Percentiles rank a stretch among this genome's conserved stretches.
These are phyloP conservation scores for Hecatera dysodea DNA, from an alignment of 2,888 invertebrate genomes.

Conservation along the genomic window DNA sequence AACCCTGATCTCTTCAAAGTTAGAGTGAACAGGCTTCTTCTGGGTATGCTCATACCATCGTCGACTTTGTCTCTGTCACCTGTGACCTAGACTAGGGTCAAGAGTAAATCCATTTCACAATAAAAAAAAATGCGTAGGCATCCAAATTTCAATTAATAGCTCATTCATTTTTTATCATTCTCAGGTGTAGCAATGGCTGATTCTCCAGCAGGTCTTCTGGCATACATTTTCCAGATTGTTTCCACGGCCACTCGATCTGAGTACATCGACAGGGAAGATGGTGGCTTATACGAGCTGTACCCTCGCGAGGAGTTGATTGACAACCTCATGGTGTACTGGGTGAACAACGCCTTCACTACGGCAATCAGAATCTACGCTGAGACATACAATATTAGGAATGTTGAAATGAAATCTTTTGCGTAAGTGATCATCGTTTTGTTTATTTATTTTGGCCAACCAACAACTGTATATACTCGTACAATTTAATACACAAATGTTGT, in stretches of 20 bases:
- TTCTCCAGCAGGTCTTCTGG: slow-evolving; percentile 46
- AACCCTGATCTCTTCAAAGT: too few relatives aligned
- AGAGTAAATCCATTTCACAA: too few relatives aligned
- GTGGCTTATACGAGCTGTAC: slow-evolving; percentile 38
- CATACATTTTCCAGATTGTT: slow-evolving; percentile 49
- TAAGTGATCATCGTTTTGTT: slow-evolving; percentile 68
- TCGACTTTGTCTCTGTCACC: too few relatives aligned
- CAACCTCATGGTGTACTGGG: slow-evolving; percentile 60
- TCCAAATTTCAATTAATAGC: not conserved
- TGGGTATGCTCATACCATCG: too few relatives aligned
- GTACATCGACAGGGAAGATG: slow-evolving; percentile 25
- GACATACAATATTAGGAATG: slow-evolving; percentile 31
- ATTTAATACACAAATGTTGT: too few relatives aligned
- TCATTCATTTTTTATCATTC: not conserved
- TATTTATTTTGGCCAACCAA: too few relatives aligned
- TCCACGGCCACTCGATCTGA: slow-evolving; percentile 15
- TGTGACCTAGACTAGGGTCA: too few relatives aligned
- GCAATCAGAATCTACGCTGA: slow-evolving; percentile 55
- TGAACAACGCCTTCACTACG: slow-evolving; percentile 39
- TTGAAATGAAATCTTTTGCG: slow-evolving; percentile 73
- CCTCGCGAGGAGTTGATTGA: slow-evolving; percentile 55
- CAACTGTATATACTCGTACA: too few relatives aligned
- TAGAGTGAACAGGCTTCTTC: too few relatives aligned
- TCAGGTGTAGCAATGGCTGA: slow-evolving; percentile 49
- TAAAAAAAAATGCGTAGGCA: too few relatives aligned